Base-by-base conservation (phyloP, 2,888 invertebrate species). In the Meta bourneti region DNA sequence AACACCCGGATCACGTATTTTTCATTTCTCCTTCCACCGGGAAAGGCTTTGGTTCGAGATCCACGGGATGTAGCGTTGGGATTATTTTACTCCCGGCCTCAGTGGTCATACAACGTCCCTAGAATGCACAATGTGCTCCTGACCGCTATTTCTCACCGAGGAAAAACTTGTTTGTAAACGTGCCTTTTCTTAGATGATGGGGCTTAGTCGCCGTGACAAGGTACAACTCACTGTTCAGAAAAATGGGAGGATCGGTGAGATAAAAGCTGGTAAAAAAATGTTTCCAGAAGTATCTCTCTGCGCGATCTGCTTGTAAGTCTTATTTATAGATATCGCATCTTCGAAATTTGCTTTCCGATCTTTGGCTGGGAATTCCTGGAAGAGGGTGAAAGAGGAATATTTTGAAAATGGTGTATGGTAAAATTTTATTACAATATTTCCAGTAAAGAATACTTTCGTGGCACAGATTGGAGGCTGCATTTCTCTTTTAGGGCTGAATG, bases 121-220 rank as follows among this genome's bases (percentile, higher is more conserved):
- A 11, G 84, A 84, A 84, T 84, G 84, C 84, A 75, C 84, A 84
- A 84, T 84, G 75, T 54, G 84, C 61, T n/a, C 48, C 52, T 54
- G 84, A 54, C 51, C 74, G 49, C 74, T 61, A 84, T 84, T 75
- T 84, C 75, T 74, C 34, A 19, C 0, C 9, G 20, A 19, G 11
- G 48, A 61, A 61, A 48, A 75, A 84, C 84, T 84, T 84, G 84
- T 84, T 84, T 84, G 84, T 75, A 84, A 84, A 75, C 84, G 84
- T 84, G 84, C 84, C 61, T 75, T 84, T 75, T 34, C 61, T 19
- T 7, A 74, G 84, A 84, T 84, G 74, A 84, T 54, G 74, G 9
- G 84, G 84, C 84, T 84, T 84, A 75, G 34, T 54, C 51, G 51
- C 7, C 54, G 52, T 52, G 84, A 84, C 74, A 54, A 19, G 19